Evolutionary conservation across 1,140 invertebrate genomes (phyloP), one percentile per base, ranked within the genome.

Genomic region (Stegodyphus mimosarum): DNA sequence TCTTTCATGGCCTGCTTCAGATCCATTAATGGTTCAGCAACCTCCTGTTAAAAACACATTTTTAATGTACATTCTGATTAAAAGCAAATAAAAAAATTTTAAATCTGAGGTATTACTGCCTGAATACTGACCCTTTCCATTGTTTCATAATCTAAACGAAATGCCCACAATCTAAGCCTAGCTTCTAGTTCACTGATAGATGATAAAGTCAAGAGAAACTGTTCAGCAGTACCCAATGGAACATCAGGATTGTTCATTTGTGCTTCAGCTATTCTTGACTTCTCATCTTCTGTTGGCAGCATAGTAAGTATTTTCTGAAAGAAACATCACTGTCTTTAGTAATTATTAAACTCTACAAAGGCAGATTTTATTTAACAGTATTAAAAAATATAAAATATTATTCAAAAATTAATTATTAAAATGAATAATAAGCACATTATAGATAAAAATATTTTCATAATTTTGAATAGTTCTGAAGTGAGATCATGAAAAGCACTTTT

Each of bases 11-110:
- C 98, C 91, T 97, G 95, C 92, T 99, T 99, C 86, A 99, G 91
- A 92, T 99, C 98, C 96, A 98, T 98, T 88, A 99, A 92, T 71
- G 98, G 97, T 91, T 99, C 98, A 83, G 97, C 96, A 89, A 99
- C 97, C 94, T 99, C 98, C 94, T 87, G 2, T 15, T n/a, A 67
- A 67, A 67, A 15, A 67, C 64, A 67, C 2, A 67, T n/a, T n/a
- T 15, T 67, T 6, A 67, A 10, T 9, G 15, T 5, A 60, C 55
- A 60, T 60, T 60, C 55, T 10, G 55, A 60, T 10, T 60, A 10
- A 60, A 60, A 60, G 55, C 9, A 60, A 9, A 60, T 60, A 60
- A 60, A 5, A 4, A 60, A 11, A 60, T 11, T 60, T 69, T 15
- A 69, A 69, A 7, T n/a, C 18, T 11, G 48, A 10, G 9, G 0